Evolutionary conservation across 2,888 invertebrate species (phyloP), one percentile per base, ranked within the genome.

Genomic region (Spatulosminthurus flaviceps): DNA sequence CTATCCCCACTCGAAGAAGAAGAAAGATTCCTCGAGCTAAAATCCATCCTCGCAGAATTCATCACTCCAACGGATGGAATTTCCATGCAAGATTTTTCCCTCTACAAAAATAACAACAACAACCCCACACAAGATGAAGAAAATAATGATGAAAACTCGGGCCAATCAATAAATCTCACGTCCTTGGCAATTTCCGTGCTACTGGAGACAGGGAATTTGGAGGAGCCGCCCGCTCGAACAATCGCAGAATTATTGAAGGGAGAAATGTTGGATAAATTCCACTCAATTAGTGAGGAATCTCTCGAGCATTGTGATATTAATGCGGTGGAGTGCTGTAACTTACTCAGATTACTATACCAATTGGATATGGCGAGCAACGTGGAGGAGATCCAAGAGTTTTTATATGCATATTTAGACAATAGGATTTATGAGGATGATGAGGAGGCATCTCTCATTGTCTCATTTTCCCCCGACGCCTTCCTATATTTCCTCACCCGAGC

Each of bases 371-470:
- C 26, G n/a, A 29, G 29, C 4, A 29, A 22, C 34, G 51, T 51
- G 51, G 29, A 74, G 29, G 74, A 74, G 11, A 61, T 74, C 22
- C 74, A 74, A 34, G 74, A 74, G 19, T 74, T 61, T 21, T 34
- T 74, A 1, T 74, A 61, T 29, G 34, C n/a, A 0, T 74, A 34
- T 22, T 26, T 74, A 26, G 74, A 74, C 9, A 19, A 61, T 26
- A 74, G 61, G 28, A 22, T 74, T 26, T 74, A 74, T 21, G 74
- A 61, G 29, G 16, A 29, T 29, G 7, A 60, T 1, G 29, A 29
- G 0, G 21, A 29, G 19, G 2, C 22, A 60, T n/a, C n/a, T n/a
- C 19, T n/a, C 21, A 16, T 4, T 34, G 13, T 61, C 16, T 51
- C 24, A n/a, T 74, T 74, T 28, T 61, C 61, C 13, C 61, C 74